These are phyloP conservation scores for Colostygia pectinataria DNA, from an alignment of 2,888 invertebrate genomes.

Conservation along the genomic window DNA sequence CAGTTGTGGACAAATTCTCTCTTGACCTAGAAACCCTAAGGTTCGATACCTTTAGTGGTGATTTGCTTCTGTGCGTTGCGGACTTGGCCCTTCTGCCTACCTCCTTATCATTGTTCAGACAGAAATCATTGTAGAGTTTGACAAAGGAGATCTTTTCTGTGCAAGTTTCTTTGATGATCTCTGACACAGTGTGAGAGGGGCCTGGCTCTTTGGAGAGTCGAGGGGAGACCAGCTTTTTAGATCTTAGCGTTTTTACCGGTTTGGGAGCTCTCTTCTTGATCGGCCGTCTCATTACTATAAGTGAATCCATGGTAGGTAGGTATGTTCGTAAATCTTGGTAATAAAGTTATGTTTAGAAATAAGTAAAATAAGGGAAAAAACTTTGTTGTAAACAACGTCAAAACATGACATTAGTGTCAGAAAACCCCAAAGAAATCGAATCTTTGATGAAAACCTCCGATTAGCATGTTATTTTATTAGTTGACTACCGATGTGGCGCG, in stretches of 20 bases:
- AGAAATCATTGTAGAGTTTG: slow-evolving; percentile 38
- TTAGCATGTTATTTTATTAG: too few relatives aligned
- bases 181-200: slow-evolving; percentile 1
- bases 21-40: slow-evolving; percentile 2
- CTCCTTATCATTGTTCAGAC: slow-evolving; percentile 14
- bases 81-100: slow-evolving; percentile 9
- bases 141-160: slow-evolving; percentile 41
- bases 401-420: too few relatives aligned
- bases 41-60: neutral
- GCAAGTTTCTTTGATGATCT: slow-evolving; percentile 1
- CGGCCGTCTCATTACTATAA: slow-evolving; percentile 33
- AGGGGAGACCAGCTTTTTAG: neutral
- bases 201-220: neutral
- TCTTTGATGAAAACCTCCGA: too few relatives aligned
- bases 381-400: too few relatives aligned
- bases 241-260: slow-evolving; percentile 3
- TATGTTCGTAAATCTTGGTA: too few relatives aligned
- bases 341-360: neutral
- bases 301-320: slow-evolving; percentile 38
- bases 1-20: neutral
- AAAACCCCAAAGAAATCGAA: too few relatives aligned
- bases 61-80: neutral
- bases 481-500: too few relatives aligned
- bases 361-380: too few relatives aligned
- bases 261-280: slow-evolving; percentile 7